Base-by-base conservation (phyloP, 2,797 vertebrate species). In the Peromyscus eremicus region DNA sequence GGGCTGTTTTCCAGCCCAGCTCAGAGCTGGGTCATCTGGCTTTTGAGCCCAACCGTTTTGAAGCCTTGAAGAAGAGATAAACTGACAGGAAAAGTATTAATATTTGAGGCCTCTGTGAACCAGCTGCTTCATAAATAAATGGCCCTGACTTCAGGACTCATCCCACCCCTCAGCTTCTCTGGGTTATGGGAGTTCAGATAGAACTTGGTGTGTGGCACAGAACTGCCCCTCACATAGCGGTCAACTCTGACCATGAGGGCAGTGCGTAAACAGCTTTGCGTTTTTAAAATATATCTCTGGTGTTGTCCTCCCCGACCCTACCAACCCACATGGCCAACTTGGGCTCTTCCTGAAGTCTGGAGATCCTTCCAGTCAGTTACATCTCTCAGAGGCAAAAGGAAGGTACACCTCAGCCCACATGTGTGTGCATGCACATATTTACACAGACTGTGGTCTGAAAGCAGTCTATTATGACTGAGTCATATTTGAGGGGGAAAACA, bases 1-100 rank as follows among this genome's bases (percentile, higher is more conserved):
- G 32, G n/a, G n/a, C 40, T 60, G 81, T 4, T 43, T 17, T 71
- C 23, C 27, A 17, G 49, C 71, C 7, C 23, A 49, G 49, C 19
- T 46, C 19, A 17, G 34, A 91, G 89, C 13, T 34, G 52, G 89
- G 25, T 71, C 81, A 80, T 34, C 64, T 32, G 70, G 14, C 82
- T 80, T 79, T 64, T 8, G 17, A 64, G 14, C 9, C 27, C 29
- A 75, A 79, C 82, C 14, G 62, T 79, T 49, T 49, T 73, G 34
- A 27, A 86, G 64, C 82, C 43, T 43, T 94, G 82, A 91, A 71
- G 89, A 71, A 37, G 71, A 91, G 32, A n/a, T 76, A 64, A 79
- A 70, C 17, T 34, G 93, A 79, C 88, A 91, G 43, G 40, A 46
- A 52, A 68, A 11, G 46, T 4, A 43, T 62, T 62, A 84, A 27